Evolutionary conservation across 2,888 invertebrate species (phyloP).

Genomic region (Phymatocera aterrima): DNA sequence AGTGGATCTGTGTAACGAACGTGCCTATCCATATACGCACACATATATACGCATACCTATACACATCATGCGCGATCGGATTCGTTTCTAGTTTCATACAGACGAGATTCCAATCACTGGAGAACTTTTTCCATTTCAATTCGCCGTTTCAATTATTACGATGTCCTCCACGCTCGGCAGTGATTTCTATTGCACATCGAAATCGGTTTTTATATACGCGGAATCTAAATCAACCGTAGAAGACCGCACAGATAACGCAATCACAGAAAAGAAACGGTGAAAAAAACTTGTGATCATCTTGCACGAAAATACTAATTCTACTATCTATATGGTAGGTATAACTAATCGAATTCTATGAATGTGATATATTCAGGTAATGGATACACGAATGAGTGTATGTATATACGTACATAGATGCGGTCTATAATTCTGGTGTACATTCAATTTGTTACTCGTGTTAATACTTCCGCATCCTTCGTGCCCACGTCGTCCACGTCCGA

Average conservation of each 20-base stretch:
- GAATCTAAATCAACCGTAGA: background rate
- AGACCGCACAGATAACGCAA: background rate
- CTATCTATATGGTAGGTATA: too few relatives aligned
- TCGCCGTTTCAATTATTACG: conserved; percentile 25
- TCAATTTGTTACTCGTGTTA: background rate
- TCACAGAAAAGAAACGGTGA: background rate
- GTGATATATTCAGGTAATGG: too few relatives aligned
- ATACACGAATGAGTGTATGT: too few relatives aligned
- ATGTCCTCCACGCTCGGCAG: background rate
- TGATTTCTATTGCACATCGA: background rate
- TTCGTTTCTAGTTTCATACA: background rate
- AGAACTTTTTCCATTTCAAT: conserved; percentile 27
- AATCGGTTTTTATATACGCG: background rate
- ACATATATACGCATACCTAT: background rate
- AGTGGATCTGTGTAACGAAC: background rate
- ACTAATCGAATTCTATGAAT: too few relatives aligned
- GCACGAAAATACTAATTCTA: too few relatives aligned
- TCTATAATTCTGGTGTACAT: background rate
- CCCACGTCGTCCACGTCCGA: background rate
- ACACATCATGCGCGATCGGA: background rate
- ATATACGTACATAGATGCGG: background rate
- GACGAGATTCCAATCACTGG: conserved; percentile 28
- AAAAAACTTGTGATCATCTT: too few relatives aligned
- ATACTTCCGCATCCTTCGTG: background rate
- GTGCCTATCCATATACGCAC: background rate